phyloP scores from a whole-genome alignment of 2,797 vertebrate species.

The Astyanax mexicanus region DNA sequence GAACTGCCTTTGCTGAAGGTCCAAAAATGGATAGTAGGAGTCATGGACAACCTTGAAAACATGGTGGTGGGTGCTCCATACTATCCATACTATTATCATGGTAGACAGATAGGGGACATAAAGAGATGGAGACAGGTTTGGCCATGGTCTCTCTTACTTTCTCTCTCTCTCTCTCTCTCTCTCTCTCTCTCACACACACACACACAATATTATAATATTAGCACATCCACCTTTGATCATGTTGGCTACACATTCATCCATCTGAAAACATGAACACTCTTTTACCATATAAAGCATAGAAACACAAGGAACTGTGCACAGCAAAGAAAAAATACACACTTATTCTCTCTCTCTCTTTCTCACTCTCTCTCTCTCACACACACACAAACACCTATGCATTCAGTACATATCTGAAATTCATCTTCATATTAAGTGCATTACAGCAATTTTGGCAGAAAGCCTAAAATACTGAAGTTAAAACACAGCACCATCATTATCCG shows the following conservation, averaged over 20 bases:
- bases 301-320: conserved; percentile 51
- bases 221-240: conserved; percentile 18
- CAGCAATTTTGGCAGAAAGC: conserved; percentile 60
- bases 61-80: too few species aligned
- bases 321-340: conserved; percentile 28
- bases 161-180: too few species aligned
- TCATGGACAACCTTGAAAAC: too few species aligned
- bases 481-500: conserved; percentile 46
- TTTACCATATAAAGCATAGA: conserved; percentile 47
- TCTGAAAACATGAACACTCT: conserved; percentile 10
- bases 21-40: too few species aligned
- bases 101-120: too few species aligned
- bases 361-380: conserved; percentile 36
- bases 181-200: conserved; percentile 7
- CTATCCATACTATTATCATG: too few species aligned
- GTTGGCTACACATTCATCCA: conserved; percentile 28
- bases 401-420: conserved; percentile 36
- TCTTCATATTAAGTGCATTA: conserved; percentile 56
- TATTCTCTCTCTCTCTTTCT: conserved; percentile 41
- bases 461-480: conserved; percentile 57
- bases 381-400: conserved; percentile 21
- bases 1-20: too few species aligned
- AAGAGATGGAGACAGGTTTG: too few species aligned
- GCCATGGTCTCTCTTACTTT: too few species aligned
- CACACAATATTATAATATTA: not conserved